Conservation (phyloP, 2,888 invertebrate species). For the Ctenicera cuprea region DNA sequence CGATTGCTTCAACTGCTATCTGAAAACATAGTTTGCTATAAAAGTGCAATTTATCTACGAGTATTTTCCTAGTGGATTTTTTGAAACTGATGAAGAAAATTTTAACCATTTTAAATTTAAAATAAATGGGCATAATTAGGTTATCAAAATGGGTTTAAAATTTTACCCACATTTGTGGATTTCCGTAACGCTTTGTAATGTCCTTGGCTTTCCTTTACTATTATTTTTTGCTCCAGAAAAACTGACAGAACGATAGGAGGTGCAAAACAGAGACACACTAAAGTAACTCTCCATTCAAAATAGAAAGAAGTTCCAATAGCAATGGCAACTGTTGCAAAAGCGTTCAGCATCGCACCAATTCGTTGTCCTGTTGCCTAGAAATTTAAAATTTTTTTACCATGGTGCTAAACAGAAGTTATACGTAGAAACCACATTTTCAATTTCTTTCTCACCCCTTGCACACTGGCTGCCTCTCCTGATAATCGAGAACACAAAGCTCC, state of each 20-base stretch:
- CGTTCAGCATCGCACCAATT: conserved; percentile 85
- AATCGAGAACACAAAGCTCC: conserved; percentile 85
- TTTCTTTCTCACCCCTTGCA: conserved; percentile 83
- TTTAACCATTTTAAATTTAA: too few relatives aligned
- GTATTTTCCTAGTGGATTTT: too few relatives aligned
- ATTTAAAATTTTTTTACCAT: background rate
- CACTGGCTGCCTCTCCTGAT: conserved; percentile 85
- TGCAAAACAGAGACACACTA: conserved; percentile 83
- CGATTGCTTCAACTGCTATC: conserved; percentile 87
- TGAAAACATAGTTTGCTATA: conserved; percentile 60
- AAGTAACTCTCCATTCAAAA: conserved; percentile 85
- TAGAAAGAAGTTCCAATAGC: conserved; percentile 80
- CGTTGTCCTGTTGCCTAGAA: conserved; percentile 86
- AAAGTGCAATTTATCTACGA: background rate
- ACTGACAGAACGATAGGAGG: conserved; percentile 82
- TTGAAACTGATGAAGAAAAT: too few relatives aligned
- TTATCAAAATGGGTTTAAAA: too few relatives aligned
- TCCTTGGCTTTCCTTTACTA: conserved; percentile 79
- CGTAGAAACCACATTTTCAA: too few relatives aligned
- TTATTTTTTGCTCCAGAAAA: conserved; percentile 81
- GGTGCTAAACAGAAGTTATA: too few relatives aligned
- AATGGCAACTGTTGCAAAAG: conserved; percentile 80
- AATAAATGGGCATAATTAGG: too few relatives aligned
- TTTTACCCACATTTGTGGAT: conserved; percentile 76
- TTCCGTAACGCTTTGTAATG: conserved; percentile 82